Percentiles rank a stretch among this genome's conserved stretches.
phyloP scores from a whole-genome alignment of 2,888 invertebrate genomes.

The Diaperis boleti region DNA sequence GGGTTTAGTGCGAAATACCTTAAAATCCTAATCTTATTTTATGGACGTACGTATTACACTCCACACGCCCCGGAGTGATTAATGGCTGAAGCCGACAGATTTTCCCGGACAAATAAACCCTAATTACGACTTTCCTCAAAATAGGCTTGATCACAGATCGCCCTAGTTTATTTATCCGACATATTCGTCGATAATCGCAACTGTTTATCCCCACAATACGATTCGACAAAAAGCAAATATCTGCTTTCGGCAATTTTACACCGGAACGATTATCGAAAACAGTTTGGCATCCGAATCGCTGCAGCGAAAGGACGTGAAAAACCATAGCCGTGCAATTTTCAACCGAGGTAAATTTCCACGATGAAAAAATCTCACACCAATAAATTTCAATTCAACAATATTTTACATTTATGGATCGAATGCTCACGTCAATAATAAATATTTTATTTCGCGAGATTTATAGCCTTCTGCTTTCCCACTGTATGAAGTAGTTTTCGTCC shows the following conservation, averaged over 20 bases:
- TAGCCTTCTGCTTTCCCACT: constrained; percentile 44
- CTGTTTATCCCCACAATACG: constrained; percentile 13
- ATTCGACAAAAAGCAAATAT: constrained; percentile 5
- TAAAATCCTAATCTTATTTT: constrained; percentile 40
- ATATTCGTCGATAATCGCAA: constrained; percentile 11
- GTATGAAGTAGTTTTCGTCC: constrained; percentile 48
- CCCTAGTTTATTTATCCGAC: constrained; percentile 22
- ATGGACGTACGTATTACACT: constrained; percentile 39
- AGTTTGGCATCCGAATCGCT: constrained; percentile 21
- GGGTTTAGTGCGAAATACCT: constrained; percentile 28
- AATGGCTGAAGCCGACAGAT: constrained; percentile 38
- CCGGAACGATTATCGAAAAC: constrained; percentile 21
- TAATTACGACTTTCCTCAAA: constrained; percentile 37
- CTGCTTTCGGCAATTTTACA: constrained; percentile 16
- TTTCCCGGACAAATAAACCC: constrained; percentile 42
- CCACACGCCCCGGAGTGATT: constrained; percentile 36
- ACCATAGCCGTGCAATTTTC: constrained; percentile 23
- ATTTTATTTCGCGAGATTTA: constrained; percentile 48
- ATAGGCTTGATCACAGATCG: constrained; percentile 28
- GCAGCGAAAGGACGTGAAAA: constrained; percentile 29
- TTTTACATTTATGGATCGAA: constrained; percentile 50
- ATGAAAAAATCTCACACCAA: constrained; percentile 42
- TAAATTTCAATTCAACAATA: constrained; percentile 49
- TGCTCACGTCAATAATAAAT: constrained; percentile 49
- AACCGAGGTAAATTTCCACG: constrained; percentile 36